Evolutionary conservation across 2,888 invertebrate species (phyloP), one percentile per base, ranked within the genome.

Genomic region (Nomada hirtipes): DNA sequence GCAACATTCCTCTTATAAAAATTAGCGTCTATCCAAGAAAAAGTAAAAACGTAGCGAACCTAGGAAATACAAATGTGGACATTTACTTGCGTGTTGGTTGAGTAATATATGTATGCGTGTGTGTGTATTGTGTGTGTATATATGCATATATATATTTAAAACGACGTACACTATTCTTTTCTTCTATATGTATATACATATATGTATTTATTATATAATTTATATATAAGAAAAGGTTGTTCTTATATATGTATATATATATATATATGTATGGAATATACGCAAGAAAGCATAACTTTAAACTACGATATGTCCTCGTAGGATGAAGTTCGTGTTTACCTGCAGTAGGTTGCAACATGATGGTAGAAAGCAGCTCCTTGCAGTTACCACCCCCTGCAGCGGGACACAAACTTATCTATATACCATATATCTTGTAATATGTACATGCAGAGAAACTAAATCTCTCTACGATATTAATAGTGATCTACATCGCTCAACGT

Each of bases 381-480:
- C 93, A 93, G 93, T 93, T 93, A 93, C 93, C 93, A 93, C 93
- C 93, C 93, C 93, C 93, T 93, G 93, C 93, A 93, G 93, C 92
- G 93, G 93, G 93, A 93, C 93, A 93, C 93, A 93, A 93, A 93
- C 93, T 93, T 92, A 93, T 93, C 93, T 93, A 93, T 93, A 93
- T 92, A 92, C 93, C 93, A 92, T 90, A 92, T 90, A 92, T 91
- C 91, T 92, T 88, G 86, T 89, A 88, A 82, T 84, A 86, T 90
- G 72, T 89, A 89, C 91, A 90, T 91, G 91, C 91, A 91, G 88
- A 89, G 86, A 79, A 86, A 89, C 90, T 91, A 89, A 86, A 57
- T 23, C 87, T 84, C 85, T 89, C 89, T 90, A 90, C 86, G 73
- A 85, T 88, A 84, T 86, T 84, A 83, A 20, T 57, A 63, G 82